Base-by-base conservation (phyloP, 2,797 vertebrate genomes). In the Tachyglossus aculeatus region DNA sequence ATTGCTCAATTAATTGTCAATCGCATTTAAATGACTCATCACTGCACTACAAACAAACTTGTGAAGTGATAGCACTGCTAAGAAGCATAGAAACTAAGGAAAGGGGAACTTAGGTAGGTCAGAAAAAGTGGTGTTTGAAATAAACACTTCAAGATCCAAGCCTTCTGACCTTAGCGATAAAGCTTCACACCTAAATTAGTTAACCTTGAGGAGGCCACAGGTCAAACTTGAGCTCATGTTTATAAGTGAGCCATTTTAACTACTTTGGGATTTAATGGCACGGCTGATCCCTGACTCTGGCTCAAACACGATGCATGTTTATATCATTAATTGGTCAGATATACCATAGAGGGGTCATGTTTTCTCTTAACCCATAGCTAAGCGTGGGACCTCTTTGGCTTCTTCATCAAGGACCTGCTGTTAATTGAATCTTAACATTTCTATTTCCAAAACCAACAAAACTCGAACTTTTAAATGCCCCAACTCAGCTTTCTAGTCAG, bases 391-490 rank as follows among this genome's bases (percentile, higher is more conserved):
- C 51, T 60, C n/a, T n/a, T 62, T 0, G 1, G 19, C 44, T 76
- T 65, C 22, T 53, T 79, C 38, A 60, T 66, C 22, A 51, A 69
- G 82, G 71, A 19, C 19, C 12, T 70, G 64, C 32, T 84, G 83
- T 83, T 83, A 90, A 90, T 82, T 92, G 83, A 86, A 66, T 88
- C 82, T 50, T 85, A 77, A 73, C 87, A 80, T 62, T 88, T 61
- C 45, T 67, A 82, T 79, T 31, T n/a, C n/a, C n/a, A n/a, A n/a
- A n/a, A n/a, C n/a, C n/a, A n/a, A n/a, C n/a, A n/a, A n/a, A n/a
- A n/a, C n/a, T 29, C 36, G 16, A 32, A 38, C 43, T 80, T 80
- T 78, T 56, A 53, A 75, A 78, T 41, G 47, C 1, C 1, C 12
- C 41, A 25, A 7, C 58, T 54, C 36, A 32, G 21, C 13, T 40